Evolutionary conservation across 2,888 invertebrate genomes (phyloP), one percentile per base, ranked within the genome.

Genomic region (Sepioteuthis lessoniana): DNA sequence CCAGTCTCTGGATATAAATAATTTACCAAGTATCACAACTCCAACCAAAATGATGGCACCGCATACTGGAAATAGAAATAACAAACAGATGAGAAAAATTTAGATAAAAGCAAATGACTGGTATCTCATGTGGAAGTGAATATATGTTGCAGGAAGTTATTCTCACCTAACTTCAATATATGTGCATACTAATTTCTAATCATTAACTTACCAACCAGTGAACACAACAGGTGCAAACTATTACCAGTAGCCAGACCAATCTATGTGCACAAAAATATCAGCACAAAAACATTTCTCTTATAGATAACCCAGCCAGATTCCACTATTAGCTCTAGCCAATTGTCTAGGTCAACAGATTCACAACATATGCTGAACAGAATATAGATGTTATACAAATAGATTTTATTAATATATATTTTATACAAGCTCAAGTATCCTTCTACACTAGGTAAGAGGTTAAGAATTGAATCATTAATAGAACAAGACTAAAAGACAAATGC

Each of bases 41-140:
- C 96, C 96, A 94, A 96, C 95, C 90, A 96, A 42, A 50, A 96
- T 96, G 76, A 96, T 96, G 93, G 96, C 94, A 35, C 96, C 96
- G 96, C 96, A 96, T 35, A 96, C 96, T 96, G 96, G 91, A 96
- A 95, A 50, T 50, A 94, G 90, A 94, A 47, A 46, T 50, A 50
- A 93, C 93, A 28, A 90, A 10, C 42, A 21, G 37, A 38, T 42
- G 42, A 42, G 42, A 21, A 42, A 31, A 5, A 38, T 42, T 46
- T 37, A 46, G 91, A 37, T 10, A 46, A 91, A 91, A 42, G 42
- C 28, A n/a, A 76, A 76, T 19, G 5, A 5, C 28, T 35, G 38
- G 42, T 46, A 91, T 46, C 38, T 46, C 38, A 91, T 37, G 35
- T 8, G 13, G 1, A 3, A 76, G 76, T 76, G 13, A 0, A 76